Percentiles rank a stretch among this genome's conserved stretches.
Conservation (phyloP, 2,797 vertebrate genomes). For the Esox lucius region DNA sequence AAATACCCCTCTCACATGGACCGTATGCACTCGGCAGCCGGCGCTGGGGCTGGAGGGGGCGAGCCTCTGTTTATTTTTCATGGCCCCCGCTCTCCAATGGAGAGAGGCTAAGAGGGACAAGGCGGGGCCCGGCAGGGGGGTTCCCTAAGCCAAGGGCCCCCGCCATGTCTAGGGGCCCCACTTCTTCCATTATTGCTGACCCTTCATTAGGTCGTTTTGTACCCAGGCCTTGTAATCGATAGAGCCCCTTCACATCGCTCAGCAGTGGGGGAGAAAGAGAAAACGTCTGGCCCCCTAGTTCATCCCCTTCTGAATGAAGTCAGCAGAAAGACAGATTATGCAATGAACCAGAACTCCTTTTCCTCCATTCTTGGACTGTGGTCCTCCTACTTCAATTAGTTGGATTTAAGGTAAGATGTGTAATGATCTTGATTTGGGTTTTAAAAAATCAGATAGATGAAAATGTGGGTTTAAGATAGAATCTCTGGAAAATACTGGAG, state of each 20-base stretch:
- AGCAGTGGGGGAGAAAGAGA: conserved; percentile 48
- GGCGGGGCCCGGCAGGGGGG: conserved; percentile 71
- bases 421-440: conserved; percentile 25
- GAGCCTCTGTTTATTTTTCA: conserved; percentile 85
- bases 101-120: conserved; percentile 79
- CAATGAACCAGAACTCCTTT: conserved; percentile 38
- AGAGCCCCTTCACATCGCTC: conserved; percentile 73
- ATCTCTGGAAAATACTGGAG: conserved; percentile 46
- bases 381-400: conserved; percentile 44
- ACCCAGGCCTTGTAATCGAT: conserved; percentile 86
- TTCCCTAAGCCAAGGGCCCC: conserved; percentile 68
- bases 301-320: conserved; percentile 52
- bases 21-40: conserved; percentile 63
- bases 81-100: conserved; percentile 74
- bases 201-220: conserved; percentile 89
- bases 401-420: conserved; percentile 48
- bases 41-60: conserved; percentile 52
- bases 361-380: conserved; percentile 22
- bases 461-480: conserved; percentile 51
- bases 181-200: conserved; percentile 90
- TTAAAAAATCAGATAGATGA: conserved; percentile 28
- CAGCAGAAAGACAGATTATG: conserved; percentile 60
- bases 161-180: conserved; percentile 69
- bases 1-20: conserved; percentile 91
- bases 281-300: conserved; percentile 49